Evolutionary conservation across 1,140 invertebrate species (phyloP), one percentile per base, ranked within the genome.

Genomic region (Andrena cerasifolii): DNA sequence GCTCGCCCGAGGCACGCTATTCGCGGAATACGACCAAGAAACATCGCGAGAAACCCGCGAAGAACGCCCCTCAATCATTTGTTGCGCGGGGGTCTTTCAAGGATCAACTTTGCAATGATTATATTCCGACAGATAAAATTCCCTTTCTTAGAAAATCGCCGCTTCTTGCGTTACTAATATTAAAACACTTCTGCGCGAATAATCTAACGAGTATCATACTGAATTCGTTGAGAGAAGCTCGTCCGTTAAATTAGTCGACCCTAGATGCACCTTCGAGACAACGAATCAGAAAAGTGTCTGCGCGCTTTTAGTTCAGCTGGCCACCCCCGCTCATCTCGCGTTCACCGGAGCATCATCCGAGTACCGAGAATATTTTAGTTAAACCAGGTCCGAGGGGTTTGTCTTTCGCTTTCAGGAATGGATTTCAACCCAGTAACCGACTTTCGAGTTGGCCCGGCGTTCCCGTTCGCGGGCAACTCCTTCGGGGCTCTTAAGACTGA

Each of bases 401-500:
- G 80, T 84, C 73, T 81, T 77, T 67, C 72, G 43, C 28, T 71
- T 78, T 62, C 54, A 53, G 53, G 54, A 67, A 40, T 40, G 53
- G 72, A 63, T 71, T 61, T 68, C 78, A 80, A 80, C 82, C 83
- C 78, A 84, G 68, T 85, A 84, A 85, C 79, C 83, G 83, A 82
- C 78, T 85, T 85, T 75, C 54, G 72, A 78, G 70, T 74, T 73
- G 58, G 58, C 43, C 45, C 24, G 58, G 21, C 54, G 56, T 28
- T 33, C 24, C 24, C 66, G 66, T 54, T 56, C 26, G 62, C 65
- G 72, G 76, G n/a, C 47, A 66, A 61, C 78, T 83, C 72, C 78
- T 74, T 78, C 68, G 51, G 74, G 62, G 56, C 47, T 83, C 71
- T 56, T 56, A 65, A 68, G 59, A 78, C 68, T 33, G 71, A 84